Conservation (phyloP, 2,888 invertebrate species). For the Ichneumon xanthorius region DNA sequence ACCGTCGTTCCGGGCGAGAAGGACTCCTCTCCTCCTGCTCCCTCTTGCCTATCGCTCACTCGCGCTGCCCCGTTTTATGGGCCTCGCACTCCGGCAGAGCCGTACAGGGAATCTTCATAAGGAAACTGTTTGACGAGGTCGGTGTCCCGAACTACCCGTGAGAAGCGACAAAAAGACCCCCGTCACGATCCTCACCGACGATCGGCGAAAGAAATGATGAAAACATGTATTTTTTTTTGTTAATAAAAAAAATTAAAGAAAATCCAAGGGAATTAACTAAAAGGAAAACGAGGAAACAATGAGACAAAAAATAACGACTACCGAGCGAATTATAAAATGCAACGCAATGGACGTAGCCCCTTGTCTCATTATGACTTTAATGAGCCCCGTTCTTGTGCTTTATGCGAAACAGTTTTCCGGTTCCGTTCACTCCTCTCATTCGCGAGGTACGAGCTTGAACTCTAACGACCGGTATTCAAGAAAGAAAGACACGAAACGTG, state of each 20-base stretch:
- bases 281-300: slow-evolving; percentile 13
- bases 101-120: slow-evolving; percentile 55
- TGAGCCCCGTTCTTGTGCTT: slow-evolving; percentile 51
- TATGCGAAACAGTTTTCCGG: slow-evolving; percentile 53
- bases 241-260: background rate
- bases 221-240: background rate
- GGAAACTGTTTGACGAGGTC: slow-evolving; percentile 61
- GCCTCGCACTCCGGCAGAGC: slow-evolving; percentile 33
- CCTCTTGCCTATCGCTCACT: slow-evolving; percentile 42
- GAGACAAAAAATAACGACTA: background rate
- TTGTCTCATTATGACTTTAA: slow-evolving; percentile 53
- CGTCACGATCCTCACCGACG: slow-evolving; percentile 41
- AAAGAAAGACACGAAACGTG: background rate
- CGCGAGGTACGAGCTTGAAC: slow-evolving; percentile 23
- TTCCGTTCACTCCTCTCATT: slow-evolving; percentile 9
- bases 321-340: slow-evolving; percentile 9
- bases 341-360: slow-evolving; percentile 12
- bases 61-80: slow-evolving; percentile 56
- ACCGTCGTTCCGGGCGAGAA: slow-evolving; percentile 66
- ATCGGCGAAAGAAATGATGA: slow-evolving; percentile 17
- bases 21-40: slow-evolving; percentile 34
- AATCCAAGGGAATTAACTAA: background rate
- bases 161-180: slow-evolving; percentile 50
- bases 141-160: slow-evolving; percentile 55
- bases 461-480: slow-evolving; percentile 40